Base-by-base conservation (phyloP, 2,888 invertebrate genomes). In the Tanypteryx hageni region DNA sequence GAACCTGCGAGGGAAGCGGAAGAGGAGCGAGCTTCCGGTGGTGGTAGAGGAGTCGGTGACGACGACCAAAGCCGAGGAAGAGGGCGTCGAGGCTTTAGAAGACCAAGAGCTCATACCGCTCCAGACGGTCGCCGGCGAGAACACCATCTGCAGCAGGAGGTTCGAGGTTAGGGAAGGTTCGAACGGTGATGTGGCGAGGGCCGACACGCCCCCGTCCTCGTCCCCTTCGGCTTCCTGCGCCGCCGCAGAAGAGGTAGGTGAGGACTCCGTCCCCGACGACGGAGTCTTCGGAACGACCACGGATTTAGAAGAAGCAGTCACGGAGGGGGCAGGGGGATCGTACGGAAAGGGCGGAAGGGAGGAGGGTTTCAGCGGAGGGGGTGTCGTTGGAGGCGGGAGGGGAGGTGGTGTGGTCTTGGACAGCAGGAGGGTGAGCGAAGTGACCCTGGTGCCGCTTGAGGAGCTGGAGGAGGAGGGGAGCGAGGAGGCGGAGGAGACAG, bases 171-270 rank as follows among this genome's bases (percentile, higher is more conserved):
- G 89, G 44, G 89, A 89, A 44, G 89, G 89, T n/a, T 89, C 89
- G 18, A 89, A 89, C 44, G 89, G 89, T 18, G 89, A 89, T 58
- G 59, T 58, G 94, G 94, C 93, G 94, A 95, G 93, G 94, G 94
- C 93, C 94, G 94, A 94, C 94, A 94, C 94, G 95, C 95, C 94
- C 95, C 95, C 93, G 94, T 95, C 93, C 94, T 93, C 93, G 95
- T 94, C 92, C 95, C 94, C 93, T 95, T 95, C 93, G 95, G 95
- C 93, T 94, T 92, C 93, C 92, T 92, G 92, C 85, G 93, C 93
- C 93, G 92, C 81, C 76, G 93, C 91, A 92, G 92, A 57, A 93
- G 89, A 85, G 93, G 92, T 85, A 93, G 92, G 91, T 84, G 93
- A 76, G 76, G 92, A 85, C 76, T 84, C 61, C 92, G 59, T 57